These are phyloP conservation scores for Agapornis canus DNA, from an alignment of 2,797 vertebrate species.

Conservation along the genomic window DNA sequence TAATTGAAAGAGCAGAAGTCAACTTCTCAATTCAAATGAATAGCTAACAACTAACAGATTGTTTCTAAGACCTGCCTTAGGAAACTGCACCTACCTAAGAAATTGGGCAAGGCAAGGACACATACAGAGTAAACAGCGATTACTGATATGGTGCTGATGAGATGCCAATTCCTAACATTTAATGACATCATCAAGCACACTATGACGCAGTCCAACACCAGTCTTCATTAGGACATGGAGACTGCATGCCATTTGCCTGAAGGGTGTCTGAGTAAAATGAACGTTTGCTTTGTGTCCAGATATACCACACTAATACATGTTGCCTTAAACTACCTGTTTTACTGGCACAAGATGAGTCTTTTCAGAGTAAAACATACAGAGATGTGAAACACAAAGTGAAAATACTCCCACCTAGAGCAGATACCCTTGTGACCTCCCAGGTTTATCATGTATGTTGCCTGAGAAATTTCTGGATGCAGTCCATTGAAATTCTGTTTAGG, in stretches of 20 bases:
- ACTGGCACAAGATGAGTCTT: background rate
- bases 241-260: background rate
- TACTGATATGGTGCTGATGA: background rate
- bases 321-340: background rate
- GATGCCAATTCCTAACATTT: accelerated
- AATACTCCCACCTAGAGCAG: accelerated
- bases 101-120: background rate
- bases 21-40: background rate
- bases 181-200: background rate
- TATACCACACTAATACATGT: accelerated
- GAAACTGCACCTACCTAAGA: background rate
- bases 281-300: background rate
- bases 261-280: background rate
- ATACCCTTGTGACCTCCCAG: background rate
- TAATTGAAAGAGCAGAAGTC: background rate
- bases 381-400: background rate
- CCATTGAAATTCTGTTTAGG: background rate
- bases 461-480: background rate
- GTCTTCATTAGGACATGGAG: background rate
- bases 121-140: accelerated
- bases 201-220: background rate
- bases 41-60: background rate
- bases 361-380: background rate
- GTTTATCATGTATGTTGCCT: background rate
- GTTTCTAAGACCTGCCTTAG: background rate